Base-by-base conservation (phyloP, 1,140 invertebrate species). In the Battus philenor region DNA sequence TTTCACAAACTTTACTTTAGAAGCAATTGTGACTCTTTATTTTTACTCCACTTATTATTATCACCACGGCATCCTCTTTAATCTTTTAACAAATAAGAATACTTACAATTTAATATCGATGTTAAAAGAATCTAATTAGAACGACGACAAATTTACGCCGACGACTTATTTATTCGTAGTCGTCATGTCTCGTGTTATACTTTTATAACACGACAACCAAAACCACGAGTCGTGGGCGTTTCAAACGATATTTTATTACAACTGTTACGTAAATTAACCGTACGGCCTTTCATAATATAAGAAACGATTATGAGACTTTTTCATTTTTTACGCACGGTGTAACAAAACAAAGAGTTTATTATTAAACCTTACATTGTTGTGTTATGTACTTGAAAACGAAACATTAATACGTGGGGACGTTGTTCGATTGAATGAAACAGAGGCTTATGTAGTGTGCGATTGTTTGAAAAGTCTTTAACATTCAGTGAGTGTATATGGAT, bases 281-380 rank as follows among this genome's bases (percentile, higher is more conserved):
- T 26, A 26, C 29, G 26, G 38, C n/a, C 38, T 13, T 39, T 39
- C 36, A 41, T 41, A 41, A 41, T 41, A 41, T 29, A n/a, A 41
- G 16, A 41, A 13, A 36, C 33, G 33, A 41, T 41, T 41, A 8
- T 41, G 29, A 15, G 24, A 39, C 38, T 16, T 41, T 41, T 41
- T 13, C 24, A 27, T 8, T 11, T 29, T 41, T 41, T 15, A 36
- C 33, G 17, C 33, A 36, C 17, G 16, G n/a, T 17, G 17, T 20
- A 36, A 36, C 33, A 36, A 29, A 41, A 41, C 38, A 41, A 41
- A 41, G 24, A 29, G 38, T 41, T 41, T 41, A 29, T 39, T 39
- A 39, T 27, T 17, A 27, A 27, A 29, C 4, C 36, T 33, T 36
- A 36, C 33, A 18, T 36, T 36, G 33, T 36, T 20, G 33, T 16